Evolutionary conservation across 2,888 invertebrate species (phyloP).

Genomic region (Dasypogon diadema): DNA sequence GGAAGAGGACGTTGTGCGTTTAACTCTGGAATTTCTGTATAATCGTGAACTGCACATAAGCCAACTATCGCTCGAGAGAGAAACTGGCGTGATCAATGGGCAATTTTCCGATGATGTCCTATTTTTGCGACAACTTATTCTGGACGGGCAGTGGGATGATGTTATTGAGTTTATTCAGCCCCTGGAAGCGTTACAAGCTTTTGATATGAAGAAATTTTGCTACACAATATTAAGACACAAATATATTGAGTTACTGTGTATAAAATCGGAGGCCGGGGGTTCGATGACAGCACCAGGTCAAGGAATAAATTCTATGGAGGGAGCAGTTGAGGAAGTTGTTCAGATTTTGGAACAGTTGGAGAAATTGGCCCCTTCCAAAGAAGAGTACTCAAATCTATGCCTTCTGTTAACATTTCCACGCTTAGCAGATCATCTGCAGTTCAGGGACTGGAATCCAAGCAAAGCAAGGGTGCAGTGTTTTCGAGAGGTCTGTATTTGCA

Average conservation of each 20-base stretch:
- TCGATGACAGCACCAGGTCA: conserved; percentile 81
- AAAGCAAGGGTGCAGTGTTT: conserved; percentile 95
- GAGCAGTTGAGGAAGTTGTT: conserved; percentile 94
- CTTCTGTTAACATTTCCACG: conserved; percentile 91
- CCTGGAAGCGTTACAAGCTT: conserved; percentile 82
- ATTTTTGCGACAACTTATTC: conserved; percentile 92
- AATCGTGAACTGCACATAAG: conserved; percentile 93
- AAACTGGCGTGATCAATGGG: conserved; percentile 95
- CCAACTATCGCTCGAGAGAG: conserved; percentile 90
- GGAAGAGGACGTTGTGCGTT: conserved; percentile 89
- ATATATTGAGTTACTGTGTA: conserved; percentile 92
- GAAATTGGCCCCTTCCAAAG: conserved; percentile 88
- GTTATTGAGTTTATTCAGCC: conserved; percentile 97
- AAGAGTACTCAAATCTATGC: conserved; percentile 94
- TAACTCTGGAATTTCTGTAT: conserved; percentile 87
- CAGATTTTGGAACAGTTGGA: conserved; percentile 91
- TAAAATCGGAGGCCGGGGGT: conserved; percentile 91
- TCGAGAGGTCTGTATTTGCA: conserved; percentile 62
- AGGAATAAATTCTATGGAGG: conserved; percentile 82
- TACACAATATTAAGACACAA: conserved; percentile 92
- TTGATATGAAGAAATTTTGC: conserved; percentile 86
- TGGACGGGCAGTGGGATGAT: conserved; percentile 99
- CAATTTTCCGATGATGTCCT: conserved; percentile 93
- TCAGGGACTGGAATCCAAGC: conserved; percentile 97
- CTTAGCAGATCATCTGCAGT: conserved; percentile 91